Percentiles rank a stretch among this genome's conserved stretches.
Conservation (phyloP, 2,113 vertebrate genomes). For the Rhizomys pruinosus region DNA sequence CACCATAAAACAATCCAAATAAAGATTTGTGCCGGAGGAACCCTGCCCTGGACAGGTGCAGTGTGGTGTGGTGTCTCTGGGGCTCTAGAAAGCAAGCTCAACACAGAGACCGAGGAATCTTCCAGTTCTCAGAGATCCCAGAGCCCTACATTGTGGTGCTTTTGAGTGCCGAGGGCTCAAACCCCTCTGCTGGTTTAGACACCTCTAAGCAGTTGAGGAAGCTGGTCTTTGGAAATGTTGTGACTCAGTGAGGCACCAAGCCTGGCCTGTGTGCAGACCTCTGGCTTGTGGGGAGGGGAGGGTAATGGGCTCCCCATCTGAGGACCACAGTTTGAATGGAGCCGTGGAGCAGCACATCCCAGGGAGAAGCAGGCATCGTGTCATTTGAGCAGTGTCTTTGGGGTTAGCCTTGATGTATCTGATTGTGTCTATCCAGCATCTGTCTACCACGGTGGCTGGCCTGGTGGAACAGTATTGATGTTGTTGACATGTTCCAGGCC, state of each 20-base stretch:
- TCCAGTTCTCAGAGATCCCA: neutral
- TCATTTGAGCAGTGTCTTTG: neutral
- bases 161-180: neutral
- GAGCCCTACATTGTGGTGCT: neutral
- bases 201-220: neutral
- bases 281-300: neutral
- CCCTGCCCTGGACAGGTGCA: neutral
- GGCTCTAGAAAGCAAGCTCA: neutral
- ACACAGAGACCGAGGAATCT: neutral
- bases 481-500: neutral
- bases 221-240: neutral
- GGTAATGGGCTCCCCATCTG: neutral
- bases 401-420: fast-evolving
- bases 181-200: neutral
- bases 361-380: neutral
- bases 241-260: neutral
- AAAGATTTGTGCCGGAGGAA: neutral
- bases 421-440: neutral
- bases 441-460: neutral
- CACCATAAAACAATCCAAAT: neutral
- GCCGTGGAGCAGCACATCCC: neutral
- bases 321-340: neutral
- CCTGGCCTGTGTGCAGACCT: neutral
- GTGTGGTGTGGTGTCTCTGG: neutral
- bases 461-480: no score